Base-by-base conservation (phyloP, 1,140 invertebrate genomes). In the Pseudachorutes palmiensis region DNA sequence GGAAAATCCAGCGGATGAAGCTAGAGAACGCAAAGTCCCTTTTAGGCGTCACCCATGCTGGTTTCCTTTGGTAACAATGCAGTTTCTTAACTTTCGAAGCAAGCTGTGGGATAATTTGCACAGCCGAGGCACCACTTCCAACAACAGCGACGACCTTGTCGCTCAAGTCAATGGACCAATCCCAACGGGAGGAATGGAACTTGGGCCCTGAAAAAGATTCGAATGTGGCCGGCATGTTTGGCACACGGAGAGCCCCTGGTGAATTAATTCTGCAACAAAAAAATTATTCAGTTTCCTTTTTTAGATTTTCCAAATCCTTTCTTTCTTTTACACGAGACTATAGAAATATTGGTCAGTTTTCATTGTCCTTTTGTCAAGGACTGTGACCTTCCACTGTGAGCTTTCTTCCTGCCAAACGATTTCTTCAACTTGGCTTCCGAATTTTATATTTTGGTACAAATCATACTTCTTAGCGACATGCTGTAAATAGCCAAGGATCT, bases 21-120 rank as follows among this genome's bases (percentile, higher is more conserved):
- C 9, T 9, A 45, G 36, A 19, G 36, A 12, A 45, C 36, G 9
- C 19, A 45, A 45, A 45, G 19, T 9, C 19, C 36, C 36, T 19
- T 45, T 45, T 45, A 45, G 36, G 36, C 36, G 19, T 45, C 14
- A 69, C 49, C 65, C 66, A 70, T 1, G 65, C 19, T 16, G 71
- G 65, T n/a, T 65, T 31, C 55, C 71, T 32, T 61, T 67, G 66
- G 30, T 64, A 72, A 19, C 48, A 26, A 32, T 67, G 58, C 2
- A 72, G 55, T 45, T 68, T 32, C 28, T 65, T 65, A 1, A 70
- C 68, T 66, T 68, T 32, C 0, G 59, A 28, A 0, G 48, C 65
- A 22, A 72, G 66, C 12, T n/a, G 28, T 36, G 68, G 71, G n/a
- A 72, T 60, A 19, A 72, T 62, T 60, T 72, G 71, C 1, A 70